Evolutionary conservation across 2,797 vertebrate genomes (phyloP), one percentile per base, ranked within the genome.

Genomic region (Lepidocolaptes lacrymiger): DNA sequence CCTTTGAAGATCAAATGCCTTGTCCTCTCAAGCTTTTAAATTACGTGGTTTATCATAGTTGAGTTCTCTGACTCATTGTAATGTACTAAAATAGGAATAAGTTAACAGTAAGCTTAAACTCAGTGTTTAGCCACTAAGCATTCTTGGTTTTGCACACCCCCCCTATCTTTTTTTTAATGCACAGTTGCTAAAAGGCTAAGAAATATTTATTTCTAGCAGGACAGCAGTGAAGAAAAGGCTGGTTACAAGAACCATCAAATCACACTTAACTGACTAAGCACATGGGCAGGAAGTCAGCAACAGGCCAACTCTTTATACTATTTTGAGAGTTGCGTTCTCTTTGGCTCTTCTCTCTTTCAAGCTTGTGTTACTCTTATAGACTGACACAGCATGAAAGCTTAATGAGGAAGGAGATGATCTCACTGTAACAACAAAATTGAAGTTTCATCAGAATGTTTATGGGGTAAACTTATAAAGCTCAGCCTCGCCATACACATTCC

Each of bases 351-450:
- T 64, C 91, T 63, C 75, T 89, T 93, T 88, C 90, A 96, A 93
- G 93, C 93, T 54, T 93, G 88, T 80, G 91, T 80, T 97, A 90
- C 90, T 94, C 96, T 92, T 95, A 84, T 77, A 96, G 97, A 97
- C 92, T 96, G 96, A 97, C 93, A 96, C 94, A 95, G 96, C 91
- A 96, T 66, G 95, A 95, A 95, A 97, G 92, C 95, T 95, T 97
- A 96, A 89, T 96, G 80, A 93, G 95, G 94, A 93, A 95, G 94
- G 94, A 97, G 95, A 97, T 97, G 91, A 97, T 96, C 85, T 96
- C 96, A 97, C 63, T 95, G 75, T 76, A 93, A 96, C 92, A 97
- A 93, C 95, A 96, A 87, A 95, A 94, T 26, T 80, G 85, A 96
- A 95, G 93, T 93, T 95, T 93, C 90, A 92, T 93, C 91, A 95